A percentile compares a stretch with the other conserved stretches of the same genome.
Conservation (phyloP, 1,140 invertebrate genomes). For the Planococcus citri region DNA sequence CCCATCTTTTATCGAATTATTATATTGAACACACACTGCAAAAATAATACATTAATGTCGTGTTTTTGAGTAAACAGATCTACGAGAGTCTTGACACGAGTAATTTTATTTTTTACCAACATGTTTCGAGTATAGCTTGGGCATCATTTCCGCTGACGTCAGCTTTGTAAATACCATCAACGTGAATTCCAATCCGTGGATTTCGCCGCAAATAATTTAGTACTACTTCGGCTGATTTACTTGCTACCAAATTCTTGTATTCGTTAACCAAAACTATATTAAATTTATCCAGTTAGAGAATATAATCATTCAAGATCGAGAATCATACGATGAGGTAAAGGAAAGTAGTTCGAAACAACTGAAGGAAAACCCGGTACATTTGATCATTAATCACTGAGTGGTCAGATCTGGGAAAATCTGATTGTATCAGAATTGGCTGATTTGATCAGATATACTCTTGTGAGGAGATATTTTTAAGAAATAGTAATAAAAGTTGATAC, state of each 20-base stretch:
- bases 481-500: too few relatives aligned
- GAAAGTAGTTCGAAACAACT: too few relatives aligned
- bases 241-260: constrained; percentile 50
- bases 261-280: constrained; percentile 54
- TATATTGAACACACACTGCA: constrained; percentile 55
- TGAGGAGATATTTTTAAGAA: too few relatives aligned
- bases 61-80: not conserved
- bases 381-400: too few relatives aligned
- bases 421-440: too few relatives aligned
- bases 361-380: too few relatives aligned
- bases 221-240: constrained; percentile 51
- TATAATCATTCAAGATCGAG: too few relatives aligned
- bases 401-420: too few relatives aligned
- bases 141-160: constrained; percentile 50
- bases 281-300: not conserved
- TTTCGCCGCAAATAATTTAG: constrained; percentile 52
- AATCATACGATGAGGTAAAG: too few relatives aligned
- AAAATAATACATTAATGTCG: constrained; percentile 24
- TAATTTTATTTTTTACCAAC: constrained; percentile 34
- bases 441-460: too few relatives aligned
- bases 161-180: constrained; percentile 46
- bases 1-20: constrained; percentile 44
- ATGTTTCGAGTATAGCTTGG: constrained; percentile 47
- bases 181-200: constrained; percentile 46
- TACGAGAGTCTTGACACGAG: not conserved